Percentiles rank a stretch among this genome's conserved stretches.
phyloP scores from a whole-genome alignment of 2,888 invertebrate genomes.

The Himalopsyche japonica region DNA sequence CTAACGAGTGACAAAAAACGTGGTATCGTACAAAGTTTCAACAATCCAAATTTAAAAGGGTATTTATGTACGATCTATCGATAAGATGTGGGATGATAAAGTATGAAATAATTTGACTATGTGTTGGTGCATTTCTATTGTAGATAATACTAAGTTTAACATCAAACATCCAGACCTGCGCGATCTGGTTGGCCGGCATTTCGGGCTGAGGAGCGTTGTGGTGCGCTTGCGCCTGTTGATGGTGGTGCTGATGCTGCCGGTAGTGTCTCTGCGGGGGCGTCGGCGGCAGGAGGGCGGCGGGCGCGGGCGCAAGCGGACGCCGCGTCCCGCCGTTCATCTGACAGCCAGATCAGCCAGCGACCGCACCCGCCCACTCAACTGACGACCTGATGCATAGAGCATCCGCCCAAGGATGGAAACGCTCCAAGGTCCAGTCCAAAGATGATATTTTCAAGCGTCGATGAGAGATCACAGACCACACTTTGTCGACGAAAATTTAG shows the following conservation, averaged over 20 bases:
- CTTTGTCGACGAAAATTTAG: background rate
- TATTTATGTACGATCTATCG: too few species aligned
- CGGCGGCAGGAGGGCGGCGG: conserved; percentile 47
- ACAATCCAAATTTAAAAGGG: too few species aligned
- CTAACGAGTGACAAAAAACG: too few species aligned
- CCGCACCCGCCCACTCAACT: conserved; percentile 42
- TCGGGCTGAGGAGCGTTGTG: conserved; percentile 49
- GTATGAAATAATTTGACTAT: too few species aligned
- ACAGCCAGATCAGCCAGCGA: conserved; percentile 52
- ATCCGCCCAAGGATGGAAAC: background rate
- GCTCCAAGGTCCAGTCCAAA: conserved; percentile 16
- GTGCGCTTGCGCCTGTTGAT: conserved; percentile 44
- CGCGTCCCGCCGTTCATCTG: conserved; percentile 58
- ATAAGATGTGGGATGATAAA: too few species aligned
- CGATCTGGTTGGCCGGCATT: conserved; percentile 59
- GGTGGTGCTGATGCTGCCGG: conserved; percentile 44
- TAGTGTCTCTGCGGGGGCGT: conserved; percentile 38
- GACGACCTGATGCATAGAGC: conserved; percentile 7
- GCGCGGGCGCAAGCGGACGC: conserved; percentile 49
- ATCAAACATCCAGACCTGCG: conserved; percentile 48
- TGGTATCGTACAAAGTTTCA: too few species aligned
- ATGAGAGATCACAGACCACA: background rate
- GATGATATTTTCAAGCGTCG: background rate
- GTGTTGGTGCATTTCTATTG: too few species aligned
- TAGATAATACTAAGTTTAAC: too few species aligned